Evolutionary conservation across 1,140 invertebrate species (phyloP), one percentile per base, ranked within the genome.

Genomic region (Drosophila sproati): DNA sequence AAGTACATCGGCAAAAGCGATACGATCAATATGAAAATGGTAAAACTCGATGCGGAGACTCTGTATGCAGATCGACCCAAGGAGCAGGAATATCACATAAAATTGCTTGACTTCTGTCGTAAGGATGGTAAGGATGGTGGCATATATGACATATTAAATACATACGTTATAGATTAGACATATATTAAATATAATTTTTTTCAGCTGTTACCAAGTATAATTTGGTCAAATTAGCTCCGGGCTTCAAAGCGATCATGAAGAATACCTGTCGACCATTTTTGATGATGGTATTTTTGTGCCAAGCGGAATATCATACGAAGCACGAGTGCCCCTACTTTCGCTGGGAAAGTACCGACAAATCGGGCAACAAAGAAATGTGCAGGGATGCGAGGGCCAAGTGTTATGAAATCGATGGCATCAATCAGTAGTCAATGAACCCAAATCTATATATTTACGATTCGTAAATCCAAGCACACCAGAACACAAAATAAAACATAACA

Each of bases 1-100:
- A 91, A 91, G 28, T 91, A 91, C 12, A 74, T 91, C 0, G 77
- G 77, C 0, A 91, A 91, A 47, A 69, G 69, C 34, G 82, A 91
- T 5, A 73, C 60, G 1, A 82, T 91, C 4, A 87, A 91, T 10
- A 91, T 91, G 87, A 91, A 91, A 29, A 87, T 87, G 80, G 87
- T 91, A 2, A 82, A 78, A 28, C 10, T 79, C 6, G 72, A 91
- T 32, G 88, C 82, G 0, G 82, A 87, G 7, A 75, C 59, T 0
- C 35, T 48, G 1, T 91, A 68, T 7, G 62, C 12, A 3, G 54
- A 64, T 10, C 60, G 82, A 1, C 82, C 87, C 4, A 91, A 91
- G 32, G 87, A 91, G 43, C 77, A 73, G 56, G 74, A 76, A 0
- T 91, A 91, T 35, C 67, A 80, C 12, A 63, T 91, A 5, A 57